Evolutionary conservation across 2,888 invertebrate genomes (phyloP).

Genomic region (Nebria brevicollis): DNA sequence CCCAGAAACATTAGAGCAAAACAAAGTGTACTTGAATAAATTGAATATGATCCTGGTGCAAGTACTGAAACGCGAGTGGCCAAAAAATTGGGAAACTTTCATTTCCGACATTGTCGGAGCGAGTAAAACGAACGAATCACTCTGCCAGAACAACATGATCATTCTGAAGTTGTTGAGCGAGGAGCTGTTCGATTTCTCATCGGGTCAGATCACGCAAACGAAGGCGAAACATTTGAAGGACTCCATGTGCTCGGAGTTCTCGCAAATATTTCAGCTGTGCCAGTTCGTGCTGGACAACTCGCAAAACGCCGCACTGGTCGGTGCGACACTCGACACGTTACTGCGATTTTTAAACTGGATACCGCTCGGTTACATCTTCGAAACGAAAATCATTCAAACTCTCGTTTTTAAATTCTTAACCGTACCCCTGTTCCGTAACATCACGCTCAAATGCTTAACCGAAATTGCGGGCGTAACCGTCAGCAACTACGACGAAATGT

Average conservation of each 20-base stretch:
- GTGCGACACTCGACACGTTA: constrained; percentile 94
- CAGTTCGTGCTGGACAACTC: constrained; percentile 98
- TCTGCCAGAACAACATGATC: constrained; percentile 99
- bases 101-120: constrained; percentile 99
- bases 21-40: constrained; percentile 97
- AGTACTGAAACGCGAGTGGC: constrained; percentile 99
- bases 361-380: constrained; percentile 99
- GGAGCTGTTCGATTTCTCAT: constrained; percentile 99
- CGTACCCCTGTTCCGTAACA: constrained; percentile 97
- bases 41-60: constrained; percentile 99
- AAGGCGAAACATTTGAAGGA: constrained; percentile 99
- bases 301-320: constrained; percentile 95
- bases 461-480: constrained; percentile 95
- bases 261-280: constrained; percentile 97
- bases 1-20: constrained; percentile 85
- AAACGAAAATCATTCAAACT: constrained; percentile 95
- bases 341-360: constrained; percentile 99
- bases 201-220: constrained; percentile 97
- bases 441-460: constrained; percentile 96
- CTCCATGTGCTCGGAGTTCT: constrained; percentile 99
- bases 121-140: constrained; percentile 97
- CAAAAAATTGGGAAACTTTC: constrained; percentile 99
- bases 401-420: constrained; percentile 96
- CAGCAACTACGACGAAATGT: constrained; percentile 92
- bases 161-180: constrained; percentile 97